These are phyloP conservation scores for Brienomyrus brachyistius DNA, from an alignment of 2,113 vertebrate genomes.

Conservation along the genomic window DNA sequence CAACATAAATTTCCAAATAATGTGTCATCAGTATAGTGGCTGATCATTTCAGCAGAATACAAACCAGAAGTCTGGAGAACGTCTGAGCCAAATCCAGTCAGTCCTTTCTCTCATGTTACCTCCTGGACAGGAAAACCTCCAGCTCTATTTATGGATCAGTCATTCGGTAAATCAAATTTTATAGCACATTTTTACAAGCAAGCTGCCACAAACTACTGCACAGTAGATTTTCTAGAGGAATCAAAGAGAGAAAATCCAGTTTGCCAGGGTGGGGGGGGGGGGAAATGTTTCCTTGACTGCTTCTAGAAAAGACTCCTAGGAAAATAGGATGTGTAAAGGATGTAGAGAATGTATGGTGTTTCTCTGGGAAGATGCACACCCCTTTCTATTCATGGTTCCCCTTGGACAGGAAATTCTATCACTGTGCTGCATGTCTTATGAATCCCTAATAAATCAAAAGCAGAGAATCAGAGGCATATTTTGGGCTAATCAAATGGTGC, in stretches of 20 bases:
- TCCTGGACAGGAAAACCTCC: neutral
- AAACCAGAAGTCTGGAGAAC: neutral
- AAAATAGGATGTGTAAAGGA: neutral
- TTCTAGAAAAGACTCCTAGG: neutral
- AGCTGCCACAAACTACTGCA: neutral
- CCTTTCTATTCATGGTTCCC: neutral
- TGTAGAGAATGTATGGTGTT: neutral
- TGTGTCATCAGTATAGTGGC: neutral
- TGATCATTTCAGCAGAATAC: neutral
- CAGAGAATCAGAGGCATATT: conserved; percentile 15
- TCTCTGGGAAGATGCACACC: neutral
- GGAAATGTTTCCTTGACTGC: neutral
- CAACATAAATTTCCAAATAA: neutral
- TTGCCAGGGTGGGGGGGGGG: neutral
- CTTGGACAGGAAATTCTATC: neutral
- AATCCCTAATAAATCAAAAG: conserved; percentile 17
- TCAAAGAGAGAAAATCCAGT: neutral
- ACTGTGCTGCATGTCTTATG: neutral
- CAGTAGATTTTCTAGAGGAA: conserved; percentile 6
- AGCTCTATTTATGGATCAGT: conserved; percentile 2
- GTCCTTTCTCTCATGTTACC: neutral
- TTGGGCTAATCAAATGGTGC: conserved; percentile 17
- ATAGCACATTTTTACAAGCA: conserved; percentile 1
- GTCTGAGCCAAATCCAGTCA: neutral
- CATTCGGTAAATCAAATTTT: neutral